A percentile compares a stretch with the other conserved stretches of the same genome.
Evolutionary conservation across 2,113 vertebrate species (phyloP).

Genomic region (Prunella fulvescens): DNA sequence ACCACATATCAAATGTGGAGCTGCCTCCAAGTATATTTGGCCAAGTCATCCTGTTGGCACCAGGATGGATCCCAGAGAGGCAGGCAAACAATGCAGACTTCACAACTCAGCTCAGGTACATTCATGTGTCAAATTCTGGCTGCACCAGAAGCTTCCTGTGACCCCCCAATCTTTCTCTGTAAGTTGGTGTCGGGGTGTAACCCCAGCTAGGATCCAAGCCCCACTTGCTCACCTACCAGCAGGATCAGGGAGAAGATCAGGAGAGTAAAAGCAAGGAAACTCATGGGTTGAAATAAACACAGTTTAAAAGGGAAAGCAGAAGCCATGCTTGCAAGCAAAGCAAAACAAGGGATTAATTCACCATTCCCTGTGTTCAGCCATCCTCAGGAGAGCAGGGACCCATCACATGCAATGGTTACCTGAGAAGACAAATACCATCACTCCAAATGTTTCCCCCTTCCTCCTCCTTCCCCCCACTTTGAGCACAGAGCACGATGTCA

Average conservation of each 20-base stretch:
- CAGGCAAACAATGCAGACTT: neutral
- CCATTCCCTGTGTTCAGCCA: neutral
- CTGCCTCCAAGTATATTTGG: neutral
- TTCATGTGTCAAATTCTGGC: neutral
- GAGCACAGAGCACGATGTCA: neutral
- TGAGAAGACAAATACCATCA: neutral
- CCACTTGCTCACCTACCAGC: too few relatives aligned
- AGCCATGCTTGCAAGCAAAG: neutral
- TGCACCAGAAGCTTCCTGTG: neutral
- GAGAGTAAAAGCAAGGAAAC: neutral
- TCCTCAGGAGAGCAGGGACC: neutral
- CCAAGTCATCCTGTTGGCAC: neutral
- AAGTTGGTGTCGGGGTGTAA: fast-evolving
- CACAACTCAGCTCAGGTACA: neutral
- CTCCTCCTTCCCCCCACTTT: fast-evolving
- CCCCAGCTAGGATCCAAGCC: neutral
- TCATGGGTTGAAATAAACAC: neutral
- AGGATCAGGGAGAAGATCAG: neutral
- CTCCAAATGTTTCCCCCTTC: neutral
- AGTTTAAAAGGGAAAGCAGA: neutral
- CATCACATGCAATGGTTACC: fast-evolving
- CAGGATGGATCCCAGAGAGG: neutral
- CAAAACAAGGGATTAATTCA: neutral
- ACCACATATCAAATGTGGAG: neutral
- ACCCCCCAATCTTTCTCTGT: neutral